These are phyloP conservation scores for Rana temporaria DNA, from an alignment of 2,113 vertebrate genomes.

Conservation along the genomic window DNA sequence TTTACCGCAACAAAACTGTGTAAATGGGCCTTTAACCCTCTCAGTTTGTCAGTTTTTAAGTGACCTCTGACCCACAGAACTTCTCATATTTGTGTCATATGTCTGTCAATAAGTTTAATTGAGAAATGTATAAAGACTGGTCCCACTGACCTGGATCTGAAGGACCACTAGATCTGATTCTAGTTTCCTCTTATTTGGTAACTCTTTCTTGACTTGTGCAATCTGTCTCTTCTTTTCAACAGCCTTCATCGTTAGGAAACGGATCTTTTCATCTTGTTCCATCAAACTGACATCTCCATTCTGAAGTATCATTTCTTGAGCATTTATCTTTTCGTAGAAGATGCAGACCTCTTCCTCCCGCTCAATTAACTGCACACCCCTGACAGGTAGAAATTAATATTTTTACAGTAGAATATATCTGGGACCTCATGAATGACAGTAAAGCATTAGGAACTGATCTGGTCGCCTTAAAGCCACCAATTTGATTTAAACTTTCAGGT, in stretches of 20 bases:
- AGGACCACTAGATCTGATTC: conserved; percentile 76
- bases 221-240: conserved; percentile 81
- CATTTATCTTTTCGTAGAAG: conserved; percentile 82
- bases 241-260: conserved; percentile 75
- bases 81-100: not conserved
- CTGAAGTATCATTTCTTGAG: conserved; percentile 76
- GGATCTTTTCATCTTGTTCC: conserved; percentile 81
- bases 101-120: not conserved
- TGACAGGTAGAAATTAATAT: conserved; percentile 56
- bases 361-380: conserved; percentile 83
- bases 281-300: conserved; percentile 76
- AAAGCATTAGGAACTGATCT: too few relatives aligned
- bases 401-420: too few relatives aligned
- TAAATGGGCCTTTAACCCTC: too few relatives aligned
- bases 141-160: conserved; percentile 81
- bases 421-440: too few relatives aligned
- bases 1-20: too few relatives aligned
- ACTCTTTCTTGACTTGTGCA: conserved; percentile 66
- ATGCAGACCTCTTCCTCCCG: conserved; percentile 85
- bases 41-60: too few relatives aligned
- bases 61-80: not conserved
- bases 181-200: conserved; percentile 72
- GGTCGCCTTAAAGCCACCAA: too few relatives aligned
- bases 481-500: too few relatives aligned
- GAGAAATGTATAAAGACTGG: not conserved